Evolutionary conservation across 2,888 invertebrate genomes (phyloP), one percentile per base, ranked within the genome.

Genomic region (Danaus chrysippus): DNA sequence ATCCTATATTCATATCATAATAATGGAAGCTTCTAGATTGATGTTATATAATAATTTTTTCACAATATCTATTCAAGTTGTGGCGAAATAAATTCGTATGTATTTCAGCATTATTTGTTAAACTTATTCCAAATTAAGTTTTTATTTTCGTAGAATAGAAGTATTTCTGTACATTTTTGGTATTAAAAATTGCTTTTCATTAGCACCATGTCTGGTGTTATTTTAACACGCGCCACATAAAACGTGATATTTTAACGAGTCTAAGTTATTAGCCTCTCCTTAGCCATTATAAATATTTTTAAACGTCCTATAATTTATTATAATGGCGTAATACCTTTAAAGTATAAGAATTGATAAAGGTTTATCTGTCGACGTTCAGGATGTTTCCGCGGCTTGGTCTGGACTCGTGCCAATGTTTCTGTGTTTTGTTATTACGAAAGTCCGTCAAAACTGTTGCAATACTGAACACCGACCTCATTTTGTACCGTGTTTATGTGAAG

Each of bases 341-440:
- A 53, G 58, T 53, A 41, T 19, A 57, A n/a, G 54, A 60, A 58
- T 63, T 60, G 71, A 73, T 74, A 73, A 75, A 73, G 70, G 71
- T 75, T 71, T 69, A 68, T 70, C 72, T 70, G 73, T 74, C 67
- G 68, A 61, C 68, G 72, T 62, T 34, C 70, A 68, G 65, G 66
- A 66, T 68, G 65, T 64, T 71, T 64, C 69, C 66, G 73, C 71
- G 71, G 74, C 71, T 5, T 82, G 80, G 79, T 77, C 87, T 89
- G 90, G 87, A 73, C 63, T 49, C 58, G 52, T 76, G 89, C 89
- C 87, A 78, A 68, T n/a, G 69, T 66, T 75, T 72, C 76, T 67
- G 67, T 77, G 84, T 83, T 85, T 86, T 84, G 84, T 84, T 86
- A 83, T 90, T 88, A 87, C 87, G 87, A 88, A 87, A 89, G 89